A percentile compares a stretch with the other conserved stretches of the same genome.
These are phyloP conservation scores for Saguinus imperator DNA, from an alignment of 2,113 vertebrate genomes.

Conservation along the genomic window DNA sequence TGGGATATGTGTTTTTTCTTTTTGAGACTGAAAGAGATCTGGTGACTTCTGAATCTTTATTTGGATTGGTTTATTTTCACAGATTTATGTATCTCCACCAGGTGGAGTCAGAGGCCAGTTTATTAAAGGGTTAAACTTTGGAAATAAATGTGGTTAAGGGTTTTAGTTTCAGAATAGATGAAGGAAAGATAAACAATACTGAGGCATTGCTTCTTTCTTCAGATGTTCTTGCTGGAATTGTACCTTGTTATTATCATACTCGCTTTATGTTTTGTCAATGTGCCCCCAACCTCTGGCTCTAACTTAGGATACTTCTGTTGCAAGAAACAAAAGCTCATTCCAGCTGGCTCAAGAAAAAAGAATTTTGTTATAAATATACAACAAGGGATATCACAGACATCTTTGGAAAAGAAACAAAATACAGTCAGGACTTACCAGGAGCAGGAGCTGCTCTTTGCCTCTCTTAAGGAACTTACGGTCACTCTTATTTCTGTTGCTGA, in stretches of 20 bases:
- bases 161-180: constrained; percentile 10
- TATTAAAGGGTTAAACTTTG: constrained; percentile 58
- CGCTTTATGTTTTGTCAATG: not conserved
- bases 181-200: not conserved
- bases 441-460: not conserved
- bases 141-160: not conserved
- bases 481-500: not conserved
- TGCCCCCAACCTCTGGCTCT: not conserved
- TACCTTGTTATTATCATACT: constrained; percentile 16
- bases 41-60: not conserved
- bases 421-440: not conserved
- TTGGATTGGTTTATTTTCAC: not conserved
- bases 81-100: constrained; percentile 33
- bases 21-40: not conserved
- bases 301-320: not conserved
- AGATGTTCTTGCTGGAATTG: not conserved
- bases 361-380: constrained; percentile 49
- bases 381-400: not conserved
- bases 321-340: constrained; percentile 3
- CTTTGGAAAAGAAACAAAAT: constrained; percentile 38
- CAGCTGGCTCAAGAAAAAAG: constrained; percentile 56
- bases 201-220: not conserved
- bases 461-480: not conserved
- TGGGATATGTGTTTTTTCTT: not conserved
- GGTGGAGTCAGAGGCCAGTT: constrained; percentile 51